These are phyloP conservation scores for Zelleria hepariella DNA, from an alignment of 2,888 invertebrate species.

Conservation along the genomic window DNA sequence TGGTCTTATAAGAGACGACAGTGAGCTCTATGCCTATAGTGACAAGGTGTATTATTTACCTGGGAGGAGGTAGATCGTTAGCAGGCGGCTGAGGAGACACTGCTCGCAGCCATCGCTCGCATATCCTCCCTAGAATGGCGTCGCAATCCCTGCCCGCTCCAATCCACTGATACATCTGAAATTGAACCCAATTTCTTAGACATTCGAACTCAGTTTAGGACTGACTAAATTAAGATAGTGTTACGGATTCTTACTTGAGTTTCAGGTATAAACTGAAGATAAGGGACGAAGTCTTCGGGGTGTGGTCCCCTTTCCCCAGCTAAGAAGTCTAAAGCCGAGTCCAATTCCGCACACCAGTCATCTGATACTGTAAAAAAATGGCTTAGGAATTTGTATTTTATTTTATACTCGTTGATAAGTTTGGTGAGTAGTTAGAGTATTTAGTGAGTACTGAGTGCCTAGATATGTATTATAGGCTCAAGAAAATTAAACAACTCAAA, in stretches of 20 bases:
- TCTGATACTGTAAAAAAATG: constrained; percentile 62
- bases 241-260: constrained; percentile 69
- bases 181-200: background rate
- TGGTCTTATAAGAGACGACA: too few species aligned
- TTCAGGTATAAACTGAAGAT: constrained; percentile 84
- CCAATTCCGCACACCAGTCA: constrained; percentile 81
- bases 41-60: constrained; percentile 23
- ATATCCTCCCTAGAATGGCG: constrained; percentile 79
- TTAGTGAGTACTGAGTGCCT: too few species aligned
- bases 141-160: constrained; percentile 94
- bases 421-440: too few species aligned
- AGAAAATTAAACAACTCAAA: too few species aligned
- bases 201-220: background rate
- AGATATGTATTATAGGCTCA: too few species aligned
- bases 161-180: constrained; percentile 88
- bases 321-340: constrained; percentile 86
- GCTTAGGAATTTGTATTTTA: too few species aligned
- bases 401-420: too few species aligned
- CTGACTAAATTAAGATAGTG: too few species aligned
- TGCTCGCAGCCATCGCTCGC: constrained; percentile 84
- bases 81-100: constrained; percentile 35
- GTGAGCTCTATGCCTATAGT: too few species aligned
- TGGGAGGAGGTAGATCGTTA: constrained; percentile 42
- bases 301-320: constrained; percentile 86
- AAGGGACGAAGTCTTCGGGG: constrained; percentile 90